A percentile compares a stretch with the other conserved stretches of the same genome.
Evolutionary conservation across 1,140 invertebrate species (phyloP).

Genomic region (Steinernema khuongi): DNA sequence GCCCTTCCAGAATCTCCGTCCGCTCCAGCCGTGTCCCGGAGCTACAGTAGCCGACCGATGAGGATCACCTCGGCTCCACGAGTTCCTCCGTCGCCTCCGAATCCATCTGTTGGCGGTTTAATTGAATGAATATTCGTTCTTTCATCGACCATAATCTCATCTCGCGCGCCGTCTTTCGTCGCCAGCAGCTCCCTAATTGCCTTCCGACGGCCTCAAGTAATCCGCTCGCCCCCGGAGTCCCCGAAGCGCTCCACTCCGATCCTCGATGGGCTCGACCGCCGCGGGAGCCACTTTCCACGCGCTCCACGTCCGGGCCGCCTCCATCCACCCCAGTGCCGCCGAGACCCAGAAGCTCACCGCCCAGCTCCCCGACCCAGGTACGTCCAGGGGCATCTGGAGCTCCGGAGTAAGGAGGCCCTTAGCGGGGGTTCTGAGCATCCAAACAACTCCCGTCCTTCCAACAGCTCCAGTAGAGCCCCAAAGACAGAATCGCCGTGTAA

Average conservation of each 20-base stretch:
- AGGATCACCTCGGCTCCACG: no score
- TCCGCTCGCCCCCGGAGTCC: background rate
- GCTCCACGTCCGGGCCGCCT: background rate
- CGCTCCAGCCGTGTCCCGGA: no score
- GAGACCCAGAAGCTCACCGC: background rate
- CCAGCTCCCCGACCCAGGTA: background rate
- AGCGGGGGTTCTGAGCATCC: no score
- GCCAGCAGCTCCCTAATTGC: conserved; percentile 14
- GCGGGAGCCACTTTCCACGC: conserved; percentile 3
- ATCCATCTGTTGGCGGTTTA: conserved; percentile 12
- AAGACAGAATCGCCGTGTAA: no score
- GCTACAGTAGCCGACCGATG: no score
- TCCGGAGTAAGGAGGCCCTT: no score
- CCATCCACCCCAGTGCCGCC: background rate
- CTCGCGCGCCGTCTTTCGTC: conserved; percentile 12
- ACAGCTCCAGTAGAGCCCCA: no score
- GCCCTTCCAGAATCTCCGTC: background rate
- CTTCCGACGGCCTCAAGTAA: conserved; percentile 5
- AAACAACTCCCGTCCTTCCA: no score
- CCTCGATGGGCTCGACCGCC: background rate
- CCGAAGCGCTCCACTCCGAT: background rate
- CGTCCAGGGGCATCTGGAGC: background rate
- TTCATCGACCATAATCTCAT: conserved; percentile 13
- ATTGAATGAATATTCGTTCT: conserved; percentile 17
- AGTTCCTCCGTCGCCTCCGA: no score